Evolutionary conservation across 2,113 vertebrate species (phyloP).

Genomic region (Artemisiospiza belli): DNA sequence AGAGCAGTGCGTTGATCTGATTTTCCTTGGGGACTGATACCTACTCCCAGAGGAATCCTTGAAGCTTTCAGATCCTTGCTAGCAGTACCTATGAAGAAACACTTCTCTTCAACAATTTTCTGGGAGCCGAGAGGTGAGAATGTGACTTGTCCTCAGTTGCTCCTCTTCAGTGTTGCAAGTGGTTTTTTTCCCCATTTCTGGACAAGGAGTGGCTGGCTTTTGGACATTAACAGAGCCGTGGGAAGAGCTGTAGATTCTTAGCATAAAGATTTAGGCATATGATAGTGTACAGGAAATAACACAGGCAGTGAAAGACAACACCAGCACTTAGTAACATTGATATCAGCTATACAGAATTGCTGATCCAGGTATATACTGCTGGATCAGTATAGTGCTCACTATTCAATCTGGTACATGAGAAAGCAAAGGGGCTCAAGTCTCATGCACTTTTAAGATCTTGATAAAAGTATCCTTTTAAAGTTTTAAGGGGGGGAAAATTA

Average conservation of each 20-base stretch:
- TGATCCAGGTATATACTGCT: background rate
- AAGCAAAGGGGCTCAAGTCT: background rate
- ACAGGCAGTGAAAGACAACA: background rate
- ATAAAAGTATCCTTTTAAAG: background rate
- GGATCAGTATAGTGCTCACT: background rate
- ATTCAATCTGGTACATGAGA: background rate
- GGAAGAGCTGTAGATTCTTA: background rate
- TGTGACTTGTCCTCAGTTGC: background rate
- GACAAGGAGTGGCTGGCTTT: background rate
- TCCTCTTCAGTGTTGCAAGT: fast-evolving
- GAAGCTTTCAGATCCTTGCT: background rate
- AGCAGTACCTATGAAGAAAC: background rate
- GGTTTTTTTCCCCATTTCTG: fast-evolving
- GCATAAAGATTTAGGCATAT: background rate
- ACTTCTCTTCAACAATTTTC: background rate
- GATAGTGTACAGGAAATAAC: background rate
- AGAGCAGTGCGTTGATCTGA: background rate
- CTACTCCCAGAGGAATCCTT: background rate
- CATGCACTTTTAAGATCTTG: background rate
- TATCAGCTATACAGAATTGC: background rate
- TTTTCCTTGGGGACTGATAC: background rate
- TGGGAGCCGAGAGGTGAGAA: background rate
- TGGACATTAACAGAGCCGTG: background rate
- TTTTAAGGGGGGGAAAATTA: background rate
- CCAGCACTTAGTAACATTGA: background rate